Evolutionary conservation across 2,797 vertebrate genomes (phyloP), one percentile per base, ranked within the genome.

Genomic region (Borostomias antarcticus): DNA sequence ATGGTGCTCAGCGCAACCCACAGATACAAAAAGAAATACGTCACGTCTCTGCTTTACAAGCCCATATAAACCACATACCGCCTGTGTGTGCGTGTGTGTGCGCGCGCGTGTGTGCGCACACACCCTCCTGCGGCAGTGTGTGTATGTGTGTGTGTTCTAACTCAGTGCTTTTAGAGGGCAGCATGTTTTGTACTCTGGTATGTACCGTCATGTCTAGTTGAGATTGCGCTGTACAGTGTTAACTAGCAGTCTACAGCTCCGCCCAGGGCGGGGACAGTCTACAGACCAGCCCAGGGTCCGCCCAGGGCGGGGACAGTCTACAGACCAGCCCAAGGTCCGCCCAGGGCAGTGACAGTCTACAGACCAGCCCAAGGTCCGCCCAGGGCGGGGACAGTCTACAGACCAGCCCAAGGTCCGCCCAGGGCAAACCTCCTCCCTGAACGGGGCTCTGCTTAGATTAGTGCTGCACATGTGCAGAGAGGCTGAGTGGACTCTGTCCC

Each of bases 1-100:
- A 98, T 98, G 96, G 97, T 98, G 73, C 94, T 98, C 70, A 98
- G 97, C 15, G 97, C 96, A 4, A 98, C 97, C 0, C 97, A 98
- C 83, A 89, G 96, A 76, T 99, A 98, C 89, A 99, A 98, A 92
- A 99, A 98, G 94, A 98, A 98, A 75, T 98, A 99, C 0, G 97
- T 99, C 79, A 99, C 97, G 25, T 98, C 97, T 9, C 91, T 99
- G 87, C 93, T 98, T 1, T 98, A 99, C 89, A 98, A 98, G 82
- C 97, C 97, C 30, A 98, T 99, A 80, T 98, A 93, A 94, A 50
- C 72, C 63, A 62, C 56, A 23, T 0, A 32, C 25, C 11, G 30
- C 5, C 52, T 23, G 3, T 64, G 21, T 7, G 11, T 13, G 32
- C 15, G 26, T 56, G 32, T 37, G 54, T 43, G 15, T 29, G 10